Percentiles rank a stretch among this genome's conserved stretches.
These are phyloP conservation scores for Clanis bilineata DNA, from an alignment of 2,888 invertebrate species.

Conservation along the genomic window DNA sequence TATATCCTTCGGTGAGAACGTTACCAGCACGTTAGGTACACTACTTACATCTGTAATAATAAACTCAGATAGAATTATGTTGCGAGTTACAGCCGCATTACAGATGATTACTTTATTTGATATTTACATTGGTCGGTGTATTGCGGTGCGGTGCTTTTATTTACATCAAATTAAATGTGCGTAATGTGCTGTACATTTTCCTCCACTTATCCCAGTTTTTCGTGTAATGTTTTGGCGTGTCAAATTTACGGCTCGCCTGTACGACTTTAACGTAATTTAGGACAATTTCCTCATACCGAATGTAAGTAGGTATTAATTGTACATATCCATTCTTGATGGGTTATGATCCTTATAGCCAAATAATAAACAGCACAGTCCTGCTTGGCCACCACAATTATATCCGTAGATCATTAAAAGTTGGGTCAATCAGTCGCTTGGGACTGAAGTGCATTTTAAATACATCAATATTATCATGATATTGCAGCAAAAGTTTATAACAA, in stretches of 20 bases:
- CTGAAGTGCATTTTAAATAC: too few species aligned
- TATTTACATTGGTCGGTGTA: conserved; percentile 7
- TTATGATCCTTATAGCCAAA: neutral
- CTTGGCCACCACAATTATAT: too few species aligned
- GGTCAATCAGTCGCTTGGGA: too few species aligned
- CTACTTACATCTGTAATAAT: conserved; percentile 58
- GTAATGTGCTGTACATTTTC: neutral
- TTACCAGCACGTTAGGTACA: conserved; percentile 35
- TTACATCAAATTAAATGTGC: neutral
- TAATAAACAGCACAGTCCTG: too few species aligned
- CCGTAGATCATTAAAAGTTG: too few species aligned
- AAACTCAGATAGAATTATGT: conserved; percentile 52
- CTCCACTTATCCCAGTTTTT: neutral
- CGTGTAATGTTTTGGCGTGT: neutral
- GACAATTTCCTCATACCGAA: neutral
- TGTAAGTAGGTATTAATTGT: neutral
- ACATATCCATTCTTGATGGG: neutral
- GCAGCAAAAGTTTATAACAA: too few species aligned
- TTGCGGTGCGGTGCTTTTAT: neutral
- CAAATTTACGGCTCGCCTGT: neutral
- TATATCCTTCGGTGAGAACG: conserved; percentile 56
- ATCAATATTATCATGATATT: too few species aligned
- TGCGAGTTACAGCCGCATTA: conserved; percentile 22
- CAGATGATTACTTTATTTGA: conserved; percentile 25
- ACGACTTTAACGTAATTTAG: neutral